These are phyloP conservation scores for Xyrichtys novacula DNA, from an alignment of 2,797 vertebrate species.

Conservation along the genomic window DNA sequence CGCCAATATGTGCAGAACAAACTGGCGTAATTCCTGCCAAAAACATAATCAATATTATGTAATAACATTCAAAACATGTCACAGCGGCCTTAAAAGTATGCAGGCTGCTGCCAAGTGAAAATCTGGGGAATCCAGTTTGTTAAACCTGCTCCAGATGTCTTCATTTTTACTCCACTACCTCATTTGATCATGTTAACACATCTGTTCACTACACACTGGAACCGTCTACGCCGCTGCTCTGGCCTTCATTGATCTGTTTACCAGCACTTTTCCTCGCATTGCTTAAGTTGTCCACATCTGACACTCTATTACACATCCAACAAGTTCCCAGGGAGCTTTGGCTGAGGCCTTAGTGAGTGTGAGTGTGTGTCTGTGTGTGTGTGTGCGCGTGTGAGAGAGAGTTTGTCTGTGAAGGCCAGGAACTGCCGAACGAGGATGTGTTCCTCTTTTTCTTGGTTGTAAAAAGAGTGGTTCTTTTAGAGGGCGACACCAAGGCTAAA, in stretches of 20 bases:
- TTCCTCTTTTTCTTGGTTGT: slow-evolving; percentile 24
- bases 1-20: neutral
- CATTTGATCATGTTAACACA: slow-evolving; percentile 47
- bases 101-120: slow-evolving; percentile 5
- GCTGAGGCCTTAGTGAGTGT: slow-evolving; percentile 1
- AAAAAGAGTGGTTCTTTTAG: slow-evolving; percentile 26
- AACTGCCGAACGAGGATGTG: slow-evolving; percentile 11
- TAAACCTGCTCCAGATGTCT: neutral
- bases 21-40: neutral
- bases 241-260: slow-evolving; percentile 68
- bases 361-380: neutral
- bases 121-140: neutral
- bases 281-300: slow-evolving; percentile 63
- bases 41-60: neutral
- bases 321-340: slow-evolving; percentile 40
- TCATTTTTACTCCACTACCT: slow-evolving; percentile 7
- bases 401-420: slow-evolving; percentile 42
- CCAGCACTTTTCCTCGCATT: slow-evolving; percentile 47
- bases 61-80: neutral
- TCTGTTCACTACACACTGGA: slow-evolving; percentile 34
- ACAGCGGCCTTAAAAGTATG: slow-evolving; percentile 3
- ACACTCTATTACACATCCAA: slow-evolving; percentile 46
- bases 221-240: slow-evolving; percentile 21
- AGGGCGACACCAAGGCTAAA: neutral
- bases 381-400: neutral